Base-by-base conservation (phyloP, 1,140 invertebrate species). In the Euborellia annulipes region DNA sequence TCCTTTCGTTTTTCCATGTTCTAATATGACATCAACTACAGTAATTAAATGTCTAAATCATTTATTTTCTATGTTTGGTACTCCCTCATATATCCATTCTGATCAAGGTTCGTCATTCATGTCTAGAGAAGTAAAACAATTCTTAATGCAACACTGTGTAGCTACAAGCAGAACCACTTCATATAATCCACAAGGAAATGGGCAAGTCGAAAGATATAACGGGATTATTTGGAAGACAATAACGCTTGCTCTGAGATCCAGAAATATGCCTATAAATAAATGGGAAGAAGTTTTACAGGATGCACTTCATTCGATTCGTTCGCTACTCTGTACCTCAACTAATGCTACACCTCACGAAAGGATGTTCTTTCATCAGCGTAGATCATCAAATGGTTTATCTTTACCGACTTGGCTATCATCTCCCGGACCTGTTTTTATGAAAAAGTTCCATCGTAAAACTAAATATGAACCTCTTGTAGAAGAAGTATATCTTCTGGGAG, bases 1-100 rank as follows among this genome's bases (percentile, higher is more conserved):
- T 48, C 57, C 56, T 19, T 62, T 59, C 52, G 49, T 38, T 39
- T 53, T 54, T 38, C 49, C 43, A 21, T 54, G 53, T 47, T 20
- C 37, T n/a, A 43, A 53, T 50, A 47, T 52, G 40, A 52, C 22
- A 30, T 11, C 45, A 37, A 21, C 43, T 3, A 48, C 50, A 36
- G 48, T 58, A 21, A 59, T 56, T 30, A 30, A 46, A 20, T 43
- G 48, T 16, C 37, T 56, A 11, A 41, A 34, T n/a, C 14, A 49
- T 16, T 18, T 58, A 13, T 54, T 50, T 48, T 49, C 21, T 27
- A 21, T 56, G 8, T 54, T 55, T 46, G 44, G 52, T n/a, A 49
- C 41, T 8, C 48, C 45, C 13, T 11, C 47, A 21, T 56, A 27
- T 36, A 52, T 55, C 8, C 50, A 57, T 49, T 54, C 49, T 13